Evolutionary conservation across 2,113 vertebrate genomes (phyloP).

Genomic region (Hyperopisus bebe): DNA sequence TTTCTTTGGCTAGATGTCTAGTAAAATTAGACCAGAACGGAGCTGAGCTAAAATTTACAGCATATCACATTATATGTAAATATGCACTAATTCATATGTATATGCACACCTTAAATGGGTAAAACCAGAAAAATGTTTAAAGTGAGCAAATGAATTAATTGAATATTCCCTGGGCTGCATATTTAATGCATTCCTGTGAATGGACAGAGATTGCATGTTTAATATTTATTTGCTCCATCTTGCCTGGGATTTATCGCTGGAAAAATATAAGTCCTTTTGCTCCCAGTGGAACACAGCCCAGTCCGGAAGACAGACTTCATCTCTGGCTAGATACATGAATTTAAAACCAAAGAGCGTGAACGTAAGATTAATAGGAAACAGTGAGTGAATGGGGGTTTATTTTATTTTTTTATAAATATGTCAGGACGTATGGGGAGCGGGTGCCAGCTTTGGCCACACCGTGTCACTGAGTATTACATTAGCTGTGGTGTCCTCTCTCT

Average conservation of each 20-base stretch:
- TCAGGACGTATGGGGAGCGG: conserved; percentile 8
- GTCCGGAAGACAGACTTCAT: conserved; percentile 38
- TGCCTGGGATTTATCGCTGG: background rate
- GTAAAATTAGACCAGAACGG: background rate
- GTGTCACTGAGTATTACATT: conserved; percentile 3
- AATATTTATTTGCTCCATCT: background rate
- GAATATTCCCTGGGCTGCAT: background rate
- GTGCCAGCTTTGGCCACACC: background rate
- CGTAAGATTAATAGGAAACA: conserved; percentile 35
- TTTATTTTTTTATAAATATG: conserved; percentile 3
- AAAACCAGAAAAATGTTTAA: background rate
- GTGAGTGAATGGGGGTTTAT: conserved; percentile 23
- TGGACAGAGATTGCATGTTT: background rate
- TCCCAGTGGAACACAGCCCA: conserved; percentile 36
- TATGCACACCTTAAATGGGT: background rate
- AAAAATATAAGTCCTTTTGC: conserved; percentile 34
- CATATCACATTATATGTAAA: conserved; percentile 1
- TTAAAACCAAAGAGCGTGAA: conserved; percentile 31
- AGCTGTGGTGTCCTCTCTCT: background rate
- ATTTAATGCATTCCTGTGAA: background rate
- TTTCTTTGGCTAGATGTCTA: background rate
- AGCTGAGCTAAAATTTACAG: background rate
- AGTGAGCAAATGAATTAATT: background rate
- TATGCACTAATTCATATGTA: background rate
- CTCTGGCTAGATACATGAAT: conserved; percentile 26